A percentile compares a stretch with the other conserved stretches of the same genome.
Evolutionary conservation across 2,888 invertebrate genomes (phyloP).

Genomic region (Mythimna ferrago): DNA sequence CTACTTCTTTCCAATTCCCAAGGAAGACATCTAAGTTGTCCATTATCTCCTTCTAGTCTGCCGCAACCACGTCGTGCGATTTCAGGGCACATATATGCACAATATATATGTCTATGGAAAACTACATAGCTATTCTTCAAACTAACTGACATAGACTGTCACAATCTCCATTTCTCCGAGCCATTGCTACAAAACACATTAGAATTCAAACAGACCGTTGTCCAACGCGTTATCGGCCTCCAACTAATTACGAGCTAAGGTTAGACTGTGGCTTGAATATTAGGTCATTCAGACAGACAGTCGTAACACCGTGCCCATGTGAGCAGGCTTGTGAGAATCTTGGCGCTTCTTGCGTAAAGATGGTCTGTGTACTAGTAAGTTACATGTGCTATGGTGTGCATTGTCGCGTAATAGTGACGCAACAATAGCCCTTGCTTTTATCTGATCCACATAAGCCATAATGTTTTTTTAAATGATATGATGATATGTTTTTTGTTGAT

Average conservation of each 20-base stretch:
- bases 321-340: constrained; percentile 42
- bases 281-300: constrained; percentile 59
- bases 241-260: constrained; percentile 46
- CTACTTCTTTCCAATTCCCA: too few relatives aligned
- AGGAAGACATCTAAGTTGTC: too few relatives aligned
- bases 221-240: constrained; percentile 32
- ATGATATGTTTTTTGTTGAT: too few relatives aligned
- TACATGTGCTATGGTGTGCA: constrained; percentile 33
- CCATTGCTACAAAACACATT: constrained; percentile 32
- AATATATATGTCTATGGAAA: too few relatives aligned
- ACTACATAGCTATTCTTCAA: neutral
- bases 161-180: neutral
- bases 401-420: constrained; percentile 43
- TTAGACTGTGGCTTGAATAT: constrained; percentile 48
- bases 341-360: constrained; percentile 33
- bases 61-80: too few relatives aligned
- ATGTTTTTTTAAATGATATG: constrained; percentile 8
- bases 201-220: constrained; percentile 33
- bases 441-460: constrained; percentile 38
- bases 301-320: constrained; percentile 18
- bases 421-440: constrained; percentile 53
- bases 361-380: constrained; percentile 16
- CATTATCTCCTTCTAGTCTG: too few relatives aligned
- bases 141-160: too few relatives aligned
- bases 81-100: too few relatives aligned